Base-by-base conservation (phyloP, 2,888 invertebrate genomes). In the Antitype chi region DNA sequence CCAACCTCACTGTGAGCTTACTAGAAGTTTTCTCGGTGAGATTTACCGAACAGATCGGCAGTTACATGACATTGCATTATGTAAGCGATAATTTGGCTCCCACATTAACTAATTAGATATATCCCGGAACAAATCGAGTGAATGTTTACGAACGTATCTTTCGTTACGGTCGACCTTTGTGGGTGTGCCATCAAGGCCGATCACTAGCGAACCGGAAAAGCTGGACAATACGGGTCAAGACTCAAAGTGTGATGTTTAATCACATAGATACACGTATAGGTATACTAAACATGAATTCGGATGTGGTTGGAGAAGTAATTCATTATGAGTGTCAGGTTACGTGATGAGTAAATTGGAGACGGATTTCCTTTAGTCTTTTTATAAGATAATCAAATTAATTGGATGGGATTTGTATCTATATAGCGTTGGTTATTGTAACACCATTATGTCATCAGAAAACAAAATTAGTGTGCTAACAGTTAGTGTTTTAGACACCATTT, bases 141-240 rank as follows among this genome's bases (percentile, higher is more conserved):
- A 90, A 90, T 90, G 88, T 89, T 86, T 77, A 88, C 86, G 81
- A 86, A 89, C 85, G 86, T 90, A 89, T 89, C 85, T 89, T 88
- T 88, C 85, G 87, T 82, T 81, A 82, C 84, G 83, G 66, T 75
- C 76, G 90, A 91, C 91, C 92, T 93, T 92, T 91, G 77, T 75
- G 85, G 80, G 85, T 85, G 89, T 87, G 87, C 85, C 86, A 85
- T 89, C 91, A 92, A 93, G 93, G 92, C 79, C 90, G 80, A 81
- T 52, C 76, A 78, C 83, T 75, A 87, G 89, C 89, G 87, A 91
- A 91, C 90, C 91, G 93, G 92, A 94, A 92, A 90, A 77, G 70
- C 63, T 84, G 74, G 80, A 88, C 84, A 80, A 90, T 90, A 92
- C 91, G 84, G 93, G 92, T 93, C 92, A 93, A 93, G 57, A 59